Evolutionary conservation across 2,113 vertebrate species (phyloP).

Genomic region (Clarias gariepinus): DNA sequence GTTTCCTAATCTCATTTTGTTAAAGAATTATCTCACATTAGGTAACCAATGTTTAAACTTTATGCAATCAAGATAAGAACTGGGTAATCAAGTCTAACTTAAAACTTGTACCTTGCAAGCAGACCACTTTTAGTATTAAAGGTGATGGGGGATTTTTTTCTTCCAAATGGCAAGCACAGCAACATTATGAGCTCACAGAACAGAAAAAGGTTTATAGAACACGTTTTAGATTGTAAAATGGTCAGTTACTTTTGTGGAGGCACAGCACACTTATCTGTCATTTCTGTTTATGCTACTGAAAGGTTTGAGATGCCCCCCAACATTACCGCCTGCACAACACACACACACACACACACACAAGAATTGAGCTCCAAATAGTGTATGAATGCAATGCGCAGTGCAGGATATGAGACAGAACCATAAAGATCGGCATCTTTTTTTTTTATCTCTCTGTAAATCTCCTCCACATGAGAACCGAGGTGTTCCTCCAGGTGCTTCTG

Average conservation of each 20-base stretch:
- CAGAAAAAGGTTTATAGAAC: not conserved
- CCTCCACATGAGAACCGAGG: not conserved
- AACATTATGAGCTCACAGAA: not conserved
- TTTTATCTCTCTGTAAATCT: not conserved
- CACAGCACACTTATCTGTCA: not conserved
- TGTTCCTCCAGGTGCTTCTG: conserved; percentile 22
- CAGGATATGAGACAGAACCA: not conserved
- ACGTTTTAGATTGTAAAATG: not conserved
- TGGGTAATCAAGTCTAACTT: too few species aligned
- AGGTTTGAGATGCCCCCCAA: not conserved
- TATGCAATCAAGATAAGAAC: not conserved
- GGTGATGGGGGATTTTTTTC: not conserved
- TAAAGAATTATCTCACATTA: not conserved
- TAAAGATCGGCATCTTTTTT: conserved; percentile 11
- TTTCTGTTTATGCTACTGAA: not conserved
- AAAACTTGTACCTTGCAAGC: too few species aligned
- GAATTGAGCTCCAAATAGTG: too few species aligned
- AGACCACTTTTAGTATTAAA: not conserved
- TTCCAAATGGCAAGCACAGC: not conserved
- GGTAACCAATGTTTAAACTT: not conserved
- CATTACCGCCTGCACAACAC: too few species aligned
- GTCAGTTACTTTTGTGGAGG: not conserved
- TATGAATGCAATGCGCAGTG: not conserved
- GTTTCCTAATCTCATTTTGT: not conserved
- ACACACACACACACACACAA: too few species aligned